Conservation (phyloP, 2,888 invertebrate species). For the Melipona bicolor region DNA sequence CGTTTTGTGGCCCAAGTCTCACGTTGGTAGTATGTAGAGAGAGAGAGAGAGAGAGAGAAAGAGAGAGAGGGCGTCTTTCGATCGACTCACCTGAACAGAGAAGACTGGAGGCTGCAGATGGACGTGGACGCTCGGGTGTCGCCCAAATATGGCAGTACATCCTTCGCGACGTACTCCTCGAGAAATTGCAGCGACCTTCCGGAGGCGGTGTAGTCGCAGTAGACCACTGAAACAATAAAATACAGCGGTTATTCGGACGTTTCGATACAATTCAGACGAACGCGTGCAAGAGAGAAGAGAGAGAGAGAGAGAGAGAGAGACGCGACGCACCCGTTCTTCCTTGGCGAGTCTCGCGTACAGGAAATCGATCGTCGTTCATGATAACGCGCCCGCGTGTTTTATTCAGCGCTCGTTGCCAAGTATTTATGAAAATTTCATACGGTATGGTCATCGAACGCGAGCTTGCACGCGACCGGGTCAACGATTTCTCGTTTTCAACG, state of each 20-base stretch:
- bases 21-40: not conserved
- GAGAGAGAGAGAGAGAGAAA: not conserved
- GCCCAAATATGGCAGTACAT: slow-evolving; percentile 93
- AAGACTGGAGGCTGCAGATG: slow-evolving; percentile 94
- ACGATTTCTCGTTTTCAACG: not conserved
- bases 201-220: slow-evolving; percentile 95
- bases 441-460: not conserved
- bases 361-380: slow-evolving; percentile 22
- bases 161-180: slow-evolving; percentile 92
- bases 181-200: slow-evolving; percentile 93
- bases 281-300: not conserved
- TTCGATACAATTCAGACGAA: not conserved
- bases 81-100: slow-evolving; percentile 90
- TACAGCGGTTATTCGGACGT: not conserved
- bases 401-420: slow-evolving; percentile 32
- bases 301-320: not conserved
- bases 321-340: not conserved
- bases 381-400: slow-evolving; percentile 34
- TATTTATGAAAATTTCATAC: slow-evolving; percentile 24
- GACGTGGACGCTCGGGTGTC: slow-evolving; percentile 93
- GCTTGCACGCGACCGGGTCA: slow-evolving; percentile 8
- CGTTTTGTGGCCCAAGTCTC: slow-evolving; percentile 27
- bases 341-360: not conserved
- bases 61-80: not conserved
- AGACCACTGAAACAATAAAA: slow-evolving; percentile 88